These are phyloP conservation scores for Peromyscus nudipes DNA, from an alignment of 2,797 vertebrate genomes.

Conservation along the genomic window DNA sequence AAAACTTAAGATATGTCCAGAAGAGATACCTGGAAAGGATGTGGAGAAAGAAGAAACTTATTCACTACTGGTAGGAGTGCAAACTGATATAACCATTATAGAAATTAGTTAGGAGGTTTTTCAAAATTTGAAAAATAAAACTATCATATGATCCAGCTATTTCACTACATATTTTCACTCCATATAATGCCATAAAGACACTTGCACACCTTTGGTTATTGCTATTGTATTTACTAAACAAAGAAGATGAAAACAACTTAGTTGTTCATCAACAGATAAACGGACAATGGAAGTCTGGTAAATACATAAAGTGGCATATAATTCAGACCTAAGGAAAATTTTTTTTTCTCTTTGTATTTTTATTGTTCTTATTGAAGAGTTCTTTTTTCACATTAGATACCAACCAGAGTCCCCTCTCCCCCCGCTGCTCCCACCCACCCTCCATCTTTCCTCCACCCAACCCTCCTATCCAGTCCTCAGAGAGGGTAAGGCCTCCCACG, in stretches of 20 bases:
- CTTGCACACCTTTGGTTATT: neutral
- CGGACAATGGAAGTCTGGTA: neutral
- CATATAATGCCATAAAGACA: too few relatives aligned
- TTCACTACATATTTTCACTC: neutral
- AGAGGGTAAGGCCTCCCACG: too few relatives aligned
- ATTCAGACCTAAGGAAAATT: neutral
- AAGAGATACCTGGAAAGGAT: neutral
- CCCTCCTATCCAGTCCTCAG: too few relatives aligned
- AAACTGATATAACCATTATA: neutral
- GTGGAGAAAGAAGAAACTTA: neutral
- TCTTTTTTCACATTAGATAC: too few relatives aligned
- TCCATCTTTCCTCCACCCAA: too few relatives aligned
- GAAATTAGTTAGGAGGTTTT: neutral
- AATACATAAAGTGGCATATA: neutral
- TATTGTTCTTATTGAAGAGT: too few relatives aligned
- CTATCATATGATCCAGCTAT: neutral
- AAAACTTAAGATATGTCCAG: neutral
- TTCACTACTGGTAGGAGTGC: neutral
- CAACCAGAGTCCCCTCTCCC: too few relatives aligned
- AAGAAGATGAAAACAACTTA: neutral
- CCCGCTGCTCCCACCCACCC: too few relatives aligned
- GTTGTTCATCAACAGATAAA: neutral
- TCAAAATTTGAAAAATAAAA: neutral
- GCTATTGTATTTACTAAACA: neutral
- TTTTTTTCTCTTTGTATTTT: too few relatives aligned